Evolutionary conservation across 2,797 vertebrate species (phyloP).

Genomic region (Centroberyx gerrardi): DNA sequence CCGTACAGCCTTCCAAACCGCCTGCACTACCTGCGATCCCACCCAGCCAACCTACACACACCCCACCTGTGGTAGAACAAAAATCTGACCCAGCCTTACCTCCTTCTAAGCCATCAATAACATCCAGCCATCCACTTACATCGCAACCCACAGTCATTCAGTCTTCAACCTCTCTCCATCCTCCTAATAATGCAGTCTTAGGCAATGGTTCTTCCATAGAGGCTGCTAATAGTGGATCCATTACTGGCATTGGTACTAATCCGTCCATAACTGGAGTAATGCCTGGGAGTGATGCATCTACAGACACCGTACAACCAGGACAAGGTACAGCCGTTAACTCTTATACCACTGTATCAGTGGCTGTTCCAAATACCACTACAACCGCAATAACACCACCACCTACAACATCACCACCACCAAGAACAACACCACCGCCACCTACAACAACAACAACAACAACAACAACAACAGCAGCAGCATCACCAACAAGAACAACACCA

Average conservation of each 20-base stretch:
- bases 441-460: neutral
- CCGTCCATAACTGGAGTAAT: neutral
- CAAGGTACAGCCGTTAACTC: neutral
- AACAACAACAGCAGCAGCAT: neutral
- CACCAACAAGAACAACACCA: neutral
- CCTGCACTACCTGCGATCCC: too few relatives aligned
- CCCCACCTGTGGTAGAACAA: neutral
- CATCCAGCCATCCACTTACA: neutral
- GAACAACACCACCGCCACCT: neutral
- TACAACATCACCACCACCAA: neutral
- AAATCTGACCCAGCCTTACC: neutral
- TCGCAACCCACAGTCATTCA: neutral
- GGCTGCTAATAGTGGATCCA: neutral
- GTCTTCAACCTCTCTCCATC: neutral
- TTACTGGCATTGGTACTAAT: neutral
- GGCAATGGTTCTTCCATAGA: neutral
- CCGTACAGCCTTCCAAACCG: too few relatives aligned
- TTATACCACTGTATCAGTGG: neutral
- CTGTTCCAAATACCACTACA: neutral
- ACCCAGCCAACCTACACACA: too few relatives aligned
- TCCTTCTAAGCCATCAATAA: neutral
- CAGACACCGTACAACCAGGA: neutral
- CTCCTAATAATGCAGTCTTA: too few relatives aligned
- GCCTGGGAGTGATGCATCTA: neutral
- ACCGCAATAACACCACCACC: neutral